Percentiles rank a stretch among this genome's conserved stretches.
These are phyloP conservation scores for Drosophila nasuta DNA, from an alignment of 1,140 invertebrate genomes.

Conservation along the genomic window DNA sequence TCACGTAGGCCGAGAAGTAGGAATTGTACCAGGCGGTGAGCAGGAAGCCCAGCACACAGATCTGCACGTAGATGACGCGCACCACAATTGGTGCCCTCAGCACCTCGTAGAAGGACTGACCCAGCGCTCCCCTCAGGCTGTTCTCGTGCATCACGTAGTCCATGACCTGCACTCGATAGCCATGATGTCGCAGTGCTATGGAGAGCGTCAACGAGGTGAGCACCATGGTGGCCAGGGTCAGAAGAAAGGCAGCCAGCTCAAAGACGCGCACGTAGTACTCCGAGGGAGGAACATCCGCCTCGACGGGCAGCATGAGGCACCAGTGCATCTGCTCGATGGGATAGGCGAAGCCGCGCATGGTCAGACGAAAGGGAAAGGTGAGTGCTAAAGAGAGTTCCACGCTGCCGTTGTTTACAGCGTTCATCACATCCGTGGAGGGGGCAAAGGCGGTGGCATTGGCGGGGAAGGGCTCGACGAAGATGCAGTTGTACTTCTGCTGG, in stretches of 20 bases:
- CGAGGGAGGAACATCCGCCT: constrained; percentile 63
- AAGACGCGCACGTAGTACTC: constrained; percentile 74
- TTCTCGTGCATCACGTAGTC: constrained; percentile 70
- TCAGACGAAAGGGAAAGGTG: constrained; percentile 57
- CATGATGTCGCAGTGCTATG: constrained; percentile 50
- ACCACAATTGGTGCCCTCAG: constrained; percentile 51
- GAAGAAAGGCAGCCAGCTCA: constrained; percentile 59
- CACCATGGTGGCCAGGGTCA: constrained; percentile 47
- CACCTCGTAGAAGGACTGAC: constrained; percentile 70
- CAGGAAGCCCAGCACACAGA: constrained; percentile 70
- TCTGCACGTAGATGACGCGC: constrained; percentile 69
- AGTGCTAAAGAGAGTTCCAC: constrained; percentile 67
- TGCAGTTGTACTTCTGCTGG: constrained; percentile 60
- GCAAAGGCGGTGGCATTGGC: constrained; percentile 24
- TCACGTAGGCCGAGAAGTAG: constrained; percentile 76
- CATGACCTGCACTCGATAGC: constrained; percentile 45
- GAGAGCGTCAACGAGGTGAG: constrained; percentile 52
- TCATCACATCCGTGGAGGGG: constrained; percentile 54
- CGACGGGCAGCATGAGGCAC: constrained; percentile 73
- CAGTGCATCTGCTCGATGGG: constrained; percentile 70
- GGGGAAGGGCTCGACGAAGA: constrained; percentile 48
- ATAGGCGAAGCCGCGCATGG: constrained; percentile 50
- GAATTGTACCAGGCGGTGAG: constrained; percentile 77
- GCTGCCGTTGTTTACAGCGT: constrained; percentile 59
- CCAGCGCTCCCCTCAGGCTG: constrained; percentile 68